Evolutionary conservation across 2,797 vertebrate genomes (phyloP), one percentile per base, ranked within the genome.

Genomic region (Luscinia luscinia): DNA sequence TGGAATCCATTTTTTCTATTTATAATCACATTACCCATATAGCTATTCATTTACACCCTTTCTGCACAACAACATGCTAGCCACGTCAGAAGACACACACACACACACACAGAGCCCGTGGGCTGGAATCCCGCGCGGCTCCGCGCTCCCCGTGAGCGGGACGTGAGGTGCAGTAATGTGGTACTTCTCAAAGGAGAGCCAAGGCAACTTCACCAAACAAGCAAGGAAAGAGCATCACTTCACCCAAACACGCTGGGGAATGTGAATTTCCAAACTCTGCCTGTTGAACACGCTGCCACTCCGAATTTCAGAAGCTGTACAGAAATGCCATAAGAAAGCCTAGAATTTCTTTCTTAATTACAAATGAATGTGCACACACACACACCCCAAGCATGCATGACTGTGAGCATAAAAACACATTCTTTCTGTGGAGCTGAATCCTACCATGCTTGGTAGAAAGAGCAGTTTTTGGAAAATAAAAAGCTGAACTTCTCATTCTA

Each of bases 1-100:
- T 75, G 95, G 95, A 94, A 95, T 63, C 87, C 43, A 93, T 93
- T 91, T 89, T 91, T 96, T 69, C 92, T 92, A 89, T 87, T 74
- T 93, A 90, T 94, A 89, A 96, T 83, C 70, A 59, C 79, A 87
- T 85, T 93, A 88, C 72, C 93, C 80, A 34, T 83, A 87, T 2
- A 93, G 62, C 61, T 90, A 68, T 87, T 85, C 81, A 57, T 92
- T 88, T 80, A 74, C 94, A 96, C 81, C 75, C 78, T 43, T 84
- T 90, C 68, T 91, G 68, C 46, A 64, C 86, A 85, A 34, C 52
- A 94, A 78, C 15, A 0, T 4, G 66, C 70, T 55, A 45, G 69
- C 73, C 87, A 21, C 1, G 41, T 51, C 34, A 54, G 66, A 90
- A 89, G 58, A 49, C 59, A 74, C 62, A 73, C 74, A 69, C 76